Conservation (phyloP, 1,140 invertebrate genomes). For the Papilio polytes region DNA sequence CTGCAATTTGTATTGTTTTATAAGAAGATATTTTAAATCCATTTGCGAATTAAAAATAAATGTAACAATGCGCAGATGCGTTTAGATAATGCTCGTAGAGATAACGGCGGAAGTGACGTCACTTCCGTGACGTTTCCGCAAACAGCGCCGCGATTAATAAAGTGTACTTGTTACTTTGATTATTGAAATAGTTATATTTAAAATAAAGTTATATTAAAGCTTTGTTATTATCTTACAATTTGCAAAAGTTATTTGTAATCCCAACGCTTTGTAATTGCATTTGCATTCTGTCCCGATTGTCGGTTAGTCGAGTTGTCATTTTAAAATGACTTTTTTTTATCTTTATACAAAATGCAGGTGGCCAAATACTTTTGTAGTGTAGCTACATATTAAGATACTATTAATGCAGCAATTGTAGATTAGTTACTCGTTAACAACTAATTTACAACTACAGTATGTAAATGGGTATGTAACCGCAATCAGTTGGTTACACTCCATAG, state of each 20-base stretch:
- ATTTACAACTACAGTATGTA: background rate
- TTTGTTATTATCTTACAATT: no score
- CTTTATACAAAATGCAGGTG: no score
- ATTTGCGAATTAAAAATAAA: background rate
- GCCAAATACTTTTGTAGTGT: no score
- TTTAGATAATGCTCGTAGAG: slow-evolving; percentile 19
- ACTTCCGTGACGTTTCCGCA: slow-evolving; percentile 29
- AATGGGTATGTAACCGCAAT: background rate
- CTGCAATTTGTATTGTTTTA: background rate
- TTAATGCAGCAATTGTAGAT: background rate
- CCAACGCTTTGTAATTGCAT: no score
- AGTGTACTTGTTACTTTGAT: background rate
- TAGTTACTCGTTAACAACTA: background rate
- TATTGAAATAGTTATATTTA: background rate
- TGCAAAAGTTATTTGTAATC: no score
- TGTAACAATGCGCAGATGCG: background rate
- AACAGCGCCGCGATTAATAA: background rate
- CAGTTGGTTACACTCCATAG: background rate
- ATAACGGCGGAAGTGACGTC: slow-evolving; percentile 34
- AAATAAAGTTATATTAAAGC: background rate
- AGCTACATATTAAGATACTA: no score
- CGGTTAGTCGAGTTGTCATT: no score
- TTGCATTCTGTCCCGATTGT: no score
- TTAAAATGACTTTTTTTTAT: no score
- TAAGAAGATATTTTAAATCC: background rate